Conservation (phyloP, 2,113 vertebrate genomes). For the Gymnarchus niloticus region DNA sequence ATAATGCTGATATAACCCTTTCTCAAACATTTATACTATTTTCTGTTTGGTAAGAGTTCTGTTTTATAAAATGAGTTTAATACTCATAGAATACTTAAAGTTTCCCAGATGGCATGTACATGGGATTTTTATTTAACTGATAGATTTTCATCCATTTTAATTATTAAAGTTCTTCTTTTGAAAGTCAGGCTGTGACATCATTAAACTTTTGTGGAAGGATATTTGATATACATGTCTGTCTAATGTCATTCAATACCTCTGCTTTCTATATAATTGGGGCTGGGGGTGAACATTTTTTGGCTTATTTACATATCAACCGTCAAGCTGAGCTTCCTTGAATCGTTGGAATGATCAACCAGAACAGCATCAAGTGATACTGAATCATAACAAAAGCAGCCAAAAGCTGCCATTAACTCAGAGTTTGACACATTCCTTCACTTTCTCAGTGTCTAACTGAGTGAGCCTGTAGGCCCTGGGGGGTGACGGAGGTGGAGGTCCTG, state of each 20-base stretch:
- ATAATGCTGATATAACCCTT: background rate
- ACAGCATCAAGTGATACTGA: background rate
- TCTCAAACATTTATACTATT: background rate
- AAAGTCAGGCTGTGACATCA: constrained; percentile 55
- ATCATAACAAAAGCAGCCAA: background rate
- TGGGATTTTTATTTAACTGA: constrained; percentile 51
- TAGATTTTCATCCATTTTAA: constrained; percentile 51
- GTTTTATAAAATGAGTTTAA: background rate
- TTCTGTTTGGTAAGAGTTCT: background rate
- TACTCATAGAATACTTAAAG: background rate
- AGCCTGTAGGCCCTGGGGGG: background rate
- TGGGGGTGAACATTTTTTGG: background rate
- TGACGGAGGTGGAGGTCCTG: background rate
- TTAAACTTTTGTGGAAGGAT: constrained; percentile 58
- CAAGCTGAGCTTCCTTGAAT: background rate
- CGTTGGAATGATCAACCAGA: background rate
- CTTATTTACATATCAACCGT: background rate
- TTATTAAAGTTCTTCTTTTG: constrained; percentile 67
- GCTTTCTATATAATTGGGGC: constrained; percentile 51
- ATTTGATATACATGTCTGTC: constrained; percentile 62
- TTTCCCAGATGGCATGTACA: background rate
- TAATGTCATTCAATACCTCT: constrained; percentile 54
- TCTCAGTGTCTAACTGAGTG: background rate
- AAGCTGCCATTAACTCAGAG: background rate
- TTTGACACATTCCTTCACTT: background rate